Evolutionary conservation across 2,797 vertebrate species (phyloP), one percentile per base, ranked within the genome.

Genomic region (Pogoniulus pusillus): DNA sequence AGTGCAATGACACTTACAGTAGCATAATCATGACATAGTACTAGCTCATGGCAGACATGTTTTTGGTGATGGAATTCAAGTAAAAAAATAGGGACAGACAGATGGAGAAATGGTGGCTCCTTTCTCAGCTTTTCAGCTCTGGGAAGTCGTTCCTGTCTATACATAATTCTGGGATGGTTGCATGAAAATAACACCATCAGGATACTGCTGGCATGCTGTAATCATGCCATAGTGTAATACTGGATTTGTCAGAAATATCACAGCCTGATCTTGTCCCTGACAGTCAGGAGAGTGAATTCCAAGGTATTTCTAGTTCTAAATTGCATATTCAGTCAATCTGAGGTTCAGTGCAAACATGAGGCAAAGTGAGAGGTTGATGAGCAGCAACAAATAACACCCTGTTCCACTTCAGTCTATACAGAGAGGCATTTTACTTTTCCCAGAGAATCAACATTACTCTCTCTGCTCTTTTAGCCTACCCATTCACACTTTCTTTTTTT

Each of bases 71-170:
- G 41, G 53, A 65, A 78, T 47, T 81, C 55, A 94, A 43, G 79
- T 75, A 77, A 74, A n/a, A 53, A 0, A 0, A 45, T 30, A 41
- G 34, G 72, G 58, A 30, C 58, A 85, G 64, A 68, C 75, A 86
- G 87, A 91, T 47, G 71, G 83, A 89, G 75, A 86, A 93, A 82
- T 26, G 72, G 84, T 51, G 93, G 37, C 30, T 85, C 79, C 59
- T 85, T 87, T 83, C 73, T 35, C 82, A 87, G 34, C 22, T 41
- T 87, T 62, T 77, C 73, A 65, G 24, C n/a, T 90, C 55, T 75
- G 59, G 51, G n/a, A 85, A 92, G 53, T 72, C 59, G 32, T 35
- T 89, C 47, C 73, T 87, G 41, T 49, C 86, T 89, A 54, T 59
- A 68, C 69, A 30, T 70, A 14, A 19, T 85, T 88, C 62, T 69